A percentile compares a stretch with the other conserved stretches of the same genome.
These are phyloP conservation scores for Andrena marginata DNA, from an alignment of 2,888 invertebrate genomes.

Conservation along the genomic window DNA sequence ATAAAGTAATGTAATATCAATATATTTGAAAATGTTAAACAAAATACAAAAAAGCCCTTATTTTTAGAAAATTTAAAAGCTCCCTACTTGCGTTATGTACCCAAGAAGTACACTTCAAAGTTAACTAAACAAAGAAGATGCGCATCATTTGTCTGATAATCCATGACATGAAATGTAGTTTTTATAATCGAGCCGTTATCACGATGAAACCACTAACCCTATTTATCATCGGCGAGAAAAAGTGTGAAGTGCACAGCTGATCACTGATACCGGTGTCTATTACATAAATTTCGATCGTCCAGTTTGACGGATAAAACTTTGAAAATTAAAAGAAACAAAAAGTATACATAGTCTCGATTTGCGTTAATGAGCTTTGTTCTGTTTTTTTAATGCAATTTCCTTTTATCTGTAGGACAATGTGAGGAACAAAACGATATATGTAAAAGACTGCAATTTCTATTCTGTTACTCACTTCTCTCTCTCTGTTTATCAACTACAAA, in stretches of 20 bases:
- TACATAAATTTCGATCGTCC: not conserved
- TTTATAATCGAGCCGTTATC: constrained; percentile 26
- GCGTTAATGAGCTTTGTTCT: too few species aligned
- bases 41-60: too few species aligned
- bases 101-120: not conserved
- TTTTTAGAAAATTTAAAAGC: not conserved
- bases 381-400: too few species aligned
- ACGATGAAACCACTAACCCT: not conserved
- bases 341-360: not conserved
- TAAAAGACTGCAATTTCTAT: too few species aligned
- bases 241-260: constrained; percentile 40
- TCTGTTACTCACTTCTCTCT: too few species aligned
- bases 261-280: constrained; percentile 4
- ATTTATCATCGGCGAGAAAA: constrained; percentile 26
- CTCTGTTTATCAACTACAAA: too few species aligned
- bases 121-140: not conserved
- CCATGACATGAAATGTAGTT: constrained; percentile 10
- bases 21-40: too few species aligned
- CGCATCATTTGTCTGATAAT: constrained; percentile 7
- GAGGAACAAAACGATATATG: too few species aligned
- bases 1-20: too few species aligned
- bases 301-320: not conserved
- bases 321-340: not conserved
- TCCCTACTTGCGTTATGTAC: not conserved
- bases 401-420: too few species aligned